These are phyloP conservation scores for Merops nubicus DNA, from an alignment of 2,113 vertebrate species.

Conservation along the genomic window DNA sequence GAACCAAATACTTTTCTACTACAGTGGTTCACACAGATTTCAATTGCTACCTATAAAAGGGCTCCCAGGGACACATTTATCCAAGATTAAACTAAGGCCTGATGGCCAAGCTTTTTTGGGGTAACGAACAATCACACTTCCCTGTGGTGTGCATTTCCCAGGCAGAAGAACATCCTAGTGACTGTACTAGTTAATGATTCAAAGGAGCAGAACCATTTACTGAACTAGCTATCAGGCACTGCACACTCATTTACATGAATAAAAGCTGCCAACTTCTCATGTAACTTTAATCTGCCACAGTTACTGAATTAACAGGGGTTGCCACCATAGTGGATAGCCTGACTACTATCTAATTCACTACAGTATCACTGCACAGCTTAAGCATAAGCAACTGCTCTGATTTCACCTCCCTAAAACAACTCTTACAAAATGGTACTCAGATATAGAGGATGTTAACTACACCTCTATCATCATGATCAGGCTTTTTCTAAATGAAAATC, in stretches of 20 bases:
- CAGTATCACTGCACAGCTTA: background rate
- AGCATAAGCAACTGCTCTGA: background rate
- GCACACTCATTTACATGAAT: background rate
- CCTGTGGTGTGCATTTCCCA: background rate
- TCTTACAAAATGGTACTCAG: background rate
- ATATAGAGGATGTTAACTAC: background rate
- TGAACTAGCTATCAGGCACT: background rate
- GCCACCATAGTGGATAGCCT: background rate
- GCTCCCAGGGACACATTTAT: background rate
- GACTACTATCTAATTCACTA: slow-evolving; percentile 19
- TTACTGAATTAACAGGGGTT: slow-evolving; percentile 14
- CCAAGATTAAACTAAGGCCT: background rate
- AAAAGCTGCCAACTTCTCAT: slow-evolving; percentile 35
- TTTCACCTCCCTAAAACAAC: background rate
- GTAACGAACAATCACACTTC: background rate
- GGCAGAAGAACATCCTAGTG: background rate
- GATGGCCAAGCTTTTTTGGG: background rate
- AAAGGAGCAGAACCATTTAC: background rate
- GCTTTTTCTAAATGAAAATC: background rate
- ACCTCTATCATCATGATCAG: background rate
- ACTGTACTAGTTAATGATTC: background rate
- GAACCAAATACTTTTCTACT: background rate
- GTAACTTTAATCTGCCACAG: slow-evolving; percentile 19
- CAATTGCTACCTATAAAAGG: background rate
- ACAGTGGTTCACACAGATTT: background rate